Evolutionary conservation across 2,113 vertebrate species (phyloP).

Genomic region (Halichoerus grypus): DNA sequence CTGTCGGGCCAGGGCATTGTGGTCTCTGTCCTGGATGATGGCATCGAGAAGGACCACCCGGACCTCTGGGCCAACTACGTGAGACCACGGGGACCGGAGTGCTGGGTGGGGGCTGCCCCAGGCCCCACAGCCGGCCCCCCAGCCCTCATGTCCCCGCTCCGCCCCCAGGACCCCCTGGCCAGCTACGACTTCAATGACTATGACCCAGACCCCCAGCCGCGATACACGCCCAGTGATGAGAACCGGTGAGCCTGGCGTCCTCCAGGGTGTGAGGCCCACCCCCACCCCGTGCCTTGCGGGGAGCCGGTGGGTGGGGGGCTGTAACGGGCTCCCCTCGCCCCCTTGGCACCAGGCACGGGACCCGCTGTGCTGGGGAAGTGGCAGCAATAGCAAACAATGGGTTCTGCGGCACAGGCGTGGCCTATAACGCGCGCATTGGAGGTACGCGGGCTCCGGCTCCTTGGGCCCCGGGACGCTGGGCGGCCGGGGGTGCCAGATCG

Average conservation of each 20-base stretch:
- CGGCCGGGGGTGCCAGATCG: neutral
- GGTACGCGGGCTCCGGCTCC: constrained; percentile 75
- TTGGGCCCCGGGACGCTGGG: fast-evolving
- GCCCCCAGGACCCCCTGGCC: constrained; percentile 87
- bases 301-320: fast-evolving
- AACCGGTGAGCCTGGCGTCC: constrained; percentile 85
- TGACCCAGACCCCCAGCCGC: constrained; percentile 89
- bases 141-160: neutral
- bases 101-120: neutral
- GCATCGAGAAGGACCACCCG: constrained; percentile 86
- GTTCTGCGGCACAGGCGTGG: constrained; percentile 85
- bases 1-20: constrained; percentile 84
- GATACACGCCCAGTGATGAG: constrained; percentile 74
- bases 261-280: fast-evolving
- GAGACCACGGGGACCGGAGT: neutral
- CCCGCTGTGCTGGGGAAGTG: constrained; percentile 89
- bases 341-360: constrained; percentile 87
- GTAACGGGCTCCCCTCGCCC: fast-evolving
- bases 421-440: constrained; percentile 87
- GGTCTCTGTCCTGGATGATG: constrained; percentile 84
- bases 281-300: fast-evolving
- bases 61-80: constrained; percentile 86
- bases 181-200: constrained; percentile 86
- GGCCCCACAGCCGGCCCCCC: fast-evolving
- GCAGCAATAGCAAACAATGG: constrained; percentile 86